These are phyloP conservation scores for Protobothrops mucrosquamatus DNA, from an alignment of 2,113 vertebrate species.

Conservation along the genomic window DNA sequence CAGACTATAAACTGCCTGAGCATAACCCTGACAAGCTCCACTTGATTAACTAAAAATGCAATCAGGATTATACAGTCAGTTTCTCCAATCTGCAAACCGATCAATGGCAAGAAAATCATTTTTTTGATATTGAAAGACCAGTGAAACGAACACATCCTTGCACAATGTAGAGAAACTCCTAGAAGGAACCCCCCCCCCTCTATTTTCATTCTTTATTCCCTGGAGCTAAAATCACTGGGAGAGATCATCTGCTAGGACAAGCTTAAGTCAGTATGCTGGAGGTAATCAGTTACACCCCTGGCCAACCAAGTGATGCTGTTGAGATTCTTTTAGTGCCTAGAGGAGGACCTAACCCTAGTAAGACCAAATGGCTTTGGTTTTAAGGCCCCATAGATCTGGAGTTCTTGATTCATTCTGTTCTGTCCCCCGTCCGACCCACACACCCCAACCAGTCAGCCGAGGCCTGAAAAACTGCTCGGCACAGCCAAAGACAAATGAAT, in stretches of 20 bases:
- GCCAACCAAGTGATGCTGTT: background rate
- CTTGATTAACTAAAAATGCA: background rate
- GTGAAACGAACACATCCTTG: background rate
- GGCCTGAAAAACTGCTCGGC: too few species aligned
- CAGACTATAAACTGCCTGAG: background rate
- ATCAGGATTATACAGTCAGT: background rate
- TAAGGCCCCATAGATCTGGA: background rate
- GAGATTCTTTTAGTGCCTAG: background rate
- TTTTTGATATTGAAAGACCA: background rate
- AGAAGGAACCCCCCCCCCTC: background rate
- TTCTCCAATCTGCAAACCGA: background rate
- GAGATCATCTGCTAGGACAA: background rate
- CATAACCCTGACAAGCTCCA: background rate
- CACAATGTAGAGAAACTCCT: background rate
- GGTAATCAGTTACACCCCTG: background rate
- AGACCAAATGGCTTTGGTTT: background rate
- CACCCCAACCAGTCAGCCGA: too few species aligned
- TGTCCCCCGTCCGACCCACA: too few species aligned
- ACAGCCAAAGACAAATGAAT: too few species aligned
- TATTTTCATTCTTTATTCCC: background rate
- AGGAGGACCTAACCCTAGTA: background rate
- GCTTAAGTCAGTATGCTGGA: background rate
- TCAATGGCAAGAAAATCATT: background rate
- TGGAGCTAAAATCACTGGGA: background rate
- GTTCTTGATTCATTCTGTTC: background rate